Evolutionary conservation across 1,140 invertebrate genomes (phyloP), one percentile per base, ranked within the genome.

Genomic region (Mactra quadrangularis): DNA sequence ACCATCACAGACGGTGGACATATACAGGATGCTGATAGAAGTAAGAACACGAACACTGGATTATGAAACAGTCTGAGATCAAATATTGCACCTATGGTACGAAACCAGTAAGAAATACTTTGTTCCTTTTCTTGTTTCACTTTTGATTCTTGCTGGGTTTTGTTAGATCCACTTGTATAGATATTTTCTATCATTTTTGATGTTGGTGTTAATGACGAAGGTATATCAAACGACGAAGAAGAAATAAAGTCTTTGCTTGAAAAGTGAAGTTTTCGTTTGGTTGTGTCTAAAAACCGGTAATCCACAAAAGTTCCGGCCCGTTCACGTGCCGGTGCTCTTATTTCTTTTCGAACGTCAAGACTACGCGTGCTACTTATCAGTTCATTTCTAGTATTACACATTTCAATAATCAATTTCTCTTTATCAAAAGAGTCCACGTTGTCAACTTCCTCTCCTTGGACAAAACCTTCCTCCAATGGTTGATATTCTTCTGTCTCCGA

Each of bases 61-160:
- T 25, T 66, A 25, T 33, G 60, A n/a, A 76, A 62, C 29, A 62
- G n/a, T 60, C 62, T 45, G n/a, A 45, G 27, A 41, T 76, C 52
- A 17, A 62, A 76, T 3, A 47, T 45, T 52, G 17, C 22, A 31
- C 1, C 7, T 31, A 66, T 22, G 22, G n/a, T 41, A n/a, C n/a
- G 41, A 25, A 38, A 35, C 3, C 19, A n/a, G 11, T 27, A 13
- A 17, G 35, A 27, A 47, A 17, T 19, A 7, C 13, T 25, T 11
- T 47, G 60, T 38, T 7, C 11, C 19, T 13, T 31, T 15, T 13
- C 19, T 64, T 33, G 29, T 13, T 64, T 9, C 29, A 17, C 6
- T 41, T 41, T 41, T 41, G 6, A 45, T 9, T 66, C 3, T 33
- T 3, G 11, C 31, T 13, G 9, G 6, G 27, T 62, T 33, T 27